Percentiles rank a stretch among this genome's conserved stretches.
These are phyloP conservation scores for Harpalus rubripes DNA, from an alignment of 2,888 invertebrate species.

Conservation along the genomic window DNA sequence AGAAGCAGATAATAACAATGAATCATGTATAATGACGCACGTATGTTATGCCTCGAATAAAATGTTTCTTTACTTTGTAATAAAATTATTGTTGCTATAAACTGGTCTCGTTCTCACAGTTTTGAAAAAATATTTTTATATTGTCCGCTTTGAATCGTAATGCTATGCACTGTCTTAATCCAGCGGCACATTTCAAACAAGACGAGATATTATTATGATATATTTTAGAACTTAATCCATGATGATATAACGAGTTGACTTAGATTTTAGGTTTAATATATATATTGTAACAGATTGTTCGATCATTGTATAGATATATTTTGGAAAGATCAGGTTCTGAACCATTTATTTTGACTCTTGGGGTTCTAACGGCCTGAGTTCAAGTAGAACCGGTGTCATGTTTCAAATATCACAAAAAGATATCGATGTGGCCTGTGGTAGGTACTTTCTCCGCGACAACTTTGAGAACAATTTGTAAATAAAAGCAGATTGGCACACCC, in stretches of 20 bases:
- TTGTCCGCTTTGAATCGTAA: conserved; percentile 44
- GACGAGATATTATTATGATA: background rate
- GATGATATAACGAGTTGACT: background rate
- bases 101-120: conserved; percentile 63
- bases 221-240: background rate
- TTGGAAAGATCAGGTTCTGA: too few species aligned
- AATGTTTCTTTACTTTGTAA: conserved; percentile 64
- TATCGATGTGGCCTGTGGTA: too few species aligned
- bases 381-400: too few species aligned
- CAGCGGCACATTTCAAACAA: conserved; percentile 28
- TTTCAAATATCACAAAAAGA: too few species aligned
- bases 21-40: conserved; percentile 63
- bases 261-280: background rate
- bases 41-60: conserved; percentile 61
- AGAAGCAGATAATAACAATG: conserved; percentile 65
- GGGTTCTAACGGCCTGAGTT: too few species aligned
- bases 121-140: conserved; percentile 64
- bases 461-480: background rate
- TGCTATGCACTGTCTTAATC: background rate
- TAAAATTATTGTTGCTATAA: conserved; percentile 66
- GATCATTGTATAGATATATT: too few species aligned
- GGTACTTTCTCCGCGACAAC: background rate
- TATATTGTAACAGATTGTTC: too few species aligned
- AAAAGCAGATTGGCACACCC: background rate
- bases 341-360: too few species aligned